Evolutionary conservation across 2,888 invertebrate species (phyloP), one percentile per base, ranked within the genome.

Genomic region (Spisula subtruncata): DNA sequence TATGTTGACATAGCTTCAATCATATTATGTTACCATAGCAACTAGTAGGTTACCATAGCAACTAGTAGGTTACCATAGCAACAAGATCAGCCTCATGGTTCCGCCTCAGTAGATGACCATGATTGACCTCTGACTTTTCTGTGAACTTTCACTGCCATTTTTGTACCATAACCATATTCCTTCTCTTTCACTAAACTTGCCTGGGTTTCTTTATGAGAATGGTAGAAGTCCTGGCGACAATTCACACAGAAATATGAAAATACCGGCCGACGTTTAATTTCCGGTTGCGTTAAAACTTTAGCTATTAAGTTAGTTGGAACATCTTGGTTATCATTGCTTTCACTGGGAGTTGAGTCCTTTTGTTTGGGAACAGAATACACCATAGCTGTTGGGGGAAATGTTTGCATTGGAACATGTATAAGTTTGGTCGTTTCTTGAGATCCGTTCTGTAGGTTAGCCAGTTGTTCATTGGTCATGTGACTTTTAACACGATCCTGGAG

Each of bases 321-420:
- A 48, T 92, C 93, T 48, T 81, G 80, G 8, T 83, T 85, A 25
- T 87, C 89, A 75, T 25, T 75, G 20, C n/a, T 86, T 29, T 80
- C 92, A 51, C 48, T 86, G 41, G 86, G 87, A 8, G 85, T 66
- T 14, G 87, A 75, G 29, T 91, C 90, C 12, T 88, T 85, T n/a
- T 89, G 89, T 83, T 95, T 95, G 86, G 96, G 96, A 32, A 97
- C 96, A 16, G 97, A 97, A 92, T 97, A 97, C 32, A 98, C 98
- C 98, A 98, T 98, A 66, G 98, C 98, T 48, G 98, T 98, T 25
- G 98, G 98, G 71, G 98, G 98, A 96, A 98, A 98, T 71, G 98
- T 98, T 46, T 98, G 98, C 94, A 98, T 98, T 88, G 98, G 98
- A 92, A 98, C 98, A 94, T 98, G 98, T 88, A 98, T 98, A 92